Conservation (phyloP, 2,888 invertebrate genomes). For the Ctenicera cuprea region DNA sequence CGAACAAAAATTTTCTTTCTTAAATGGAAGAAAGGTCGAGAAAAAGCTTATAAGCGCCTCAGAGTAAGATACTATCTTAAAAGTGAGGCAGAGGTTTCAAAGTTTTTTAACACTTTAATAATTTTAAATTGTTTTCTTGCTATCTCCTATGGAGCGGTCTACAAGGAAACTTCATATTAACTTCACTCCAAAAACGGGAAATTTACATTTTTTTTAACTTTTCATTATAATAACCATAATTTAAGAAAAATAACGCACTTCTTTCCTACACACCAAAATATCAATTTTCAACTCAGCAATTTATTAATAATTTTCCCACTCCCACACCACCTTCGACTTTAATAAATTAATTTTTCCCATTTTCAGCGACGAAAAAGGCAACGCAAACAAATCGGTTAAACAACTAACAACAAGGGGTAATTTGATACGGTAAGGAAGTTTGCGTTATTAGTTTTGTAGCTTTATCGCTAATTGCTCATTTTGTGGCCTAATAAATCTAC, state of each 20-base stretch:
- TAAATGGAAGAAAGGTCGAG: conserved; percentile 34
- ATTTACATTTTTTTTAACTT: not conserved
- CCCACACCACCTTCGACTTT: not conserved
- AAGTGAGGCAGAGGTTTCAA: conserved; percentile 32
- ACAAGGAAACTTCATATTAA: conserved; percentile 12
- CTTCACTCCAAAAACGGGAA: conserved; percentile 2
- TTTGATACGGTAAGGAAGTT: conserved; percentile 40
- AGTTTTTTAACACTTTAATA: conserved; percentile 36
- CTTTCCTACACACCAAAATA: too few relatives aligned
- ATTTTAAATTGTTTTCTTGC: conserved; percentile 40
- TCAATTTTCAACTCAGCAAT: not conserved
- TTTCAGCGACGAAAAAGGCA: conserved; percentile 17
- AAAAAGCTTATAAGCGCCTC: conserved; percentile 33
- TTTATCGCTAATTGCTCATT: conserved; percentile 43
- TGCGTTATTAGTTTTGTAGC: conserved; percentile 39
- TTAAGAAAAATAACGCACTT: not conserved
- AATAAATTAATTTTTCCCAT: conserved; percentile 24
- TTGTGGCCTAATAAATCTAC: conserved; percentile 23
- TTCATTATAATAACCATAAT: not conserved
- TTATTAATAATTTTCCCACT: not conserved
- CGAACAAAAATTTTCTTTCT: conserved; percentile 46
- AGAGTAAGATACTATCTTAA: conserved; percentile 26
- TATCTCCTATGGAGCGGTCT: conserved; percentile 12
- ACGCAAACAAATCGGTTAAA: conserved; percentile 38
- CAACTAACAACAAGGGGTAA: conserved; percentile 30